These are phyloP conservation scores for Eupelmus urozonus DNA, from an alignment of 2,888 invertebrate genomes.

Conservation along the genomic window DNA sequence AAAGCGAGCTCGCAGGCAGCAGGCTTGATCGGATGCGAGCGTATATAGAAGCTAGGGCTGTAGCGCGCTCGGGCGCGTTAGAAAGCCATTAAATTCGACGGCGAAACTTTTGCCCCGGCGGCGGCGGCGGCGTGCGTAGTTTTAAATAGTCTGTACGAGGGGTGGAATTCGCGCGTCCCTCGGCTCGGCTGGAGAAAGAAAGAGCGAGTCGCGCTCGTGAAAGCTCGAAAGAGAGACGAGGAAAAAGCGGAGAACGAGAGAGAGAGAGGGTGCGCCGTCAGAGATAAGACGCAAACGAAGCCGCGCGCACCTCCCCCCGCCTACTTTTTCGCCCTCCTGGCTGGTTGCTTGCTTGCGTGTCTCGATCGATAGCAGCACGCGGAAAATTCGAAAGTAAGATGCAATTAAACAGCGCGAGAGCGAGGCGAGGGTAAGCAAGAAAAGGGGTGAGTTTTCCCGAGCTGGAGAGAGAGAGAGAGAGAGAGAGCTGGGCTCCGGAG, in stretches of 20 bases:
- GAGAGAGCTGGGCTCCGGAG: neutral
- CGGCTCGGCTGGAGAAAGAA: slow-evolving; percentile 63
- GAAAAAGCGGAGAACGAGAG: slow-evolving; percentile 38
- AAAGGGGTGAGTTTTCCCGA: slow-evolving; percentile 77
- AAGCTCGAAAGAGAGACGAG: slow-evolving; percentile 33
- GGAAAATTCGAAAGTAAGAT: slow-evolving; percentile 78
- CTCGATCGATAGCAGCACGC: slow-evolving; percentile 78
- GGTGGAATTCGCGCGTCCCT: no score
- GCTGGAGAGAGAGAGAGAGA: no score
- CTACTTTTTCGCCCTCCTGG: slow-evolving; percentile 58
- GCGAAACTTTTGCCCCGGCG: slow-evolving; percentile 28
- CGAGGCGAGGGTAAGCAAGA: slow-evolving; percentile 75
- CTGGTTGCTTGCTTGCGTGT: slow-evolving; percentile 66
- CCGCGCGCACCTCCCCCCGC: slow-evolving; percentile 63
- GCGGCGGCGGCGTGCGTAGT: slow-evolving; percentile 69
- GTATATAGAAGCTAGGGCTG: no score
- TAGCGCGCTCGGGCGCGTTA: slow-evolving; percentile 20
- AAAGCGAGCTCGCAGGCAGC: no score
- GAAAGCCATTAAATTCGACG: slow-evolving; percentile 54
- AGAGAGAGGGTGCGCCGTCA: slow-evolving; percentile 67
- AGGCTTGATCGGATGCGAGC: slow-evolving; percentile 11
- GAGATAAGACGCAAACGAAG: slow-evolving; percentile 78
- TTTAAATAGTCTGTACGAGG: slow-evolving; percentile 76
- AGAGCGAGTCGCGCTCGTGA: slow-evolving; percentile 52
- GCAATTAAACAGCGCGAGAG: slow-evolving; percentile 77